Base-by-base conservation (phyloP, 1,140 invertebrate species). In the Chironomus tepperi region DNA sequence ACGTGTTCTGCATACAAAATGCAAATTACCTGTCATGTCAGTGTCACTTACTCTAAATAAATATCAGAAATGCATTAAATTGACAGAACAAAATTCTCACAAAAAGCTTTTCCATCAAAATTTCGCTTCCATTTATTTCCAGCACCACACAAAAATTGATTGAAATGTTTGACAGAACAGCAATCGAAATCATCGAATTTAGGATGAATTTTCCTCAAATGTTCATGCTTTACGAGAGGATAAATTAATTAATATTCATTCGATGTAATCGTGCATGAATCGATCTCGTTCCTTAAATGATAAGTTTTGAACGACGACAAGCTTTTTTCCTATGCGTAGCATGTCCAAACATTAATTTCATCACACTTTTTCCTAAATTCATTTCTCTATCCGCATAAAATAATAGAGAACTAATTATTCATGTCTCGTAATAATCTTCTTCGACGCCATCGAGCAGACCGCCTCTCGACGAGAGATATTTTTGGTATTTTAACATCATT, bases 181-280 rank as follows among this genome's bases (percentile, higher is more conserved):
- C 24, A 34, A 34, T 34, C 2, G 24, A 34, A 34, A 34, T 34
- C 24, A 34, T 34, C 24, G 24, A 34, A 34, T 34, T 2, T 34
- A 5, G 24, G 2, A 34, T n/a, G 24, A 34, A 34, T 2, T 34
- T 34, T 1, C 5, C 24, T 34, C 24, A 34, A 5, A 34, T n/a
- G n/a, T n/a, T n/a, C n/a, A n/a, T 34, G 2, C 24, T 34, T 2
- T 34, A 34, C 1, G 47, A 1, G n/a, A 7, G 8, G 47, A 12
- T 1, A 67, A 70, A 70, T 70, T 70, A 70, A 70, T 70, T 70
- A 70, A 70, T 19, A 70, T 70, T 70, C 65, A 70, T 70, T 70
- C 10, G 16, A 70, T 70, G 65, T 70, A 70, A 70, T 70, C 65
- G 65, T 18, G 19, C 65, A 70, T 18, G 18, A 21, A 7, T 19